Evolutionary conservation across 2,797 vertebrate species (phyloP), one percentile per base, ranked within the genome.

Genomic region (Melanotaenia nigrans): DNA sequence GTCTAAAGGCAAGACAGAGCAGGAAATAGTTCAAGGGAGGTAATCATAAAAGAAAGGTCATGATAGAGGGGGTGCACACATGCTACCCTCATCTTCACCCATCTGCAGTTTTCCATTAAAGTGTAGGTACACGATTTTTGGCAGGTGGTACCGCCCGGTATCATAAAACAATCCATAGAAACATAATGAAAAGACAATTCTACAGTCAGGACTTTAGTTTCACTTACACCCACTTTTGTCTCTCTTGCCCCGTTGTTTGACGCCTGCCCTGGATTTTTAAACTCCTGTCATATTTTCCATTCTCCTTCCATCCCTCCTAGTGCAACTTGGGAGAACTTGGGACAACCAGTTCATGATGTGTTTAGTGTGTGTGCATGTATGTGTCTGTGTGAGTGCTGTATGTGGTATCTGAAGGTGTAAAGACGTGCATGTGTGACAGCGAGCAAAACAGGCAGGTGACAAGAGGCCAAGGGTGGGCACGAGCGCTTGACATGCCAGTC

Each of bases 221-320:
- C 38, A 56, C 65, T 76, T 58, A 63, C 53, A 84, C 60, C 60
- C 57, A 70, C 65, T 58, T 77, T 78, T 60, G 76, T 80, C 72
- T 63, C 73, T 77, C 75, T 74, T 63, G 28, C 61, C 73, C 78
- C 73, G 82, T 83, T 84, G 75, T 77, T 78, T 87, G 85, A 91
- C 88, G 90, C 92, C 88, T 90, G 84, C 78, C 85, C 81, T 61
- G 84, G 73, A 91, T 88, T 90, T 82, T 82, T 53, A 79, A 80
- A 71, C 45, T 63, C 68, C 84, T 90, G 88, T 90, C 87, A 90
- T 85, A 83, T 82, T 91, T 92, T 92, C 90, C 88, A 87, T 78
- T 87, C 81, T 80, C 79, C 73, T 82, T 73, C 76, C 83, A 76
- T 82, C 66, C 71, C 75, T 82, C 73, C 73, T 68, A 68, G 35